phyloP scores from a whole-genome alignment of 2,797 vertebrate genomes.

The Brachyalestes nurse region DNA sequence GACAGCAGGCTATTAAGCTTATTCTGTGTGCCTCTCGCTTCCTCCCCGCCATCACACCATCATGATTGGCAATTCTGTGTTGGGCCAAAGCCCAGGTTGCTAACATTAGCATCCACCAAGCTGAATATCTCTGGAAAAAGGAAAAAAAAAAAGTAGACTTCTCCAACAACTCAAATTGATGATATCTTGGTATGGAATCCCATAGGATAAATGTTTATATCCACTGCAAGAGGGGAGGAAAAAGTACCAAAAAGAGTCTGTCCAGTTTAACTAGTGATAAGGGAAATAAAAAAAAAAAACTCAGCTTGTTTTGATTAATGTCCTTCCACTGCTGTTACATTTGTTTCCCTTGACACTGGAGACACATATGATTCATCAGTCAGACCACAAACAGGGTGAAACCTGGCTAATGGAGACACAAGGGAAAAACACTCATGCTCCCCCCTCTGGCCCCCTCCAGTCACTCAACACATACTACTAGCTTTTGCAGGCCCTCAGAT shows the following conservation, averaged over 20 bases:
- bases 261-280: conserved; percentile 41
- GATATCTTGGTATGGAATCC: conserved; percentile 14
- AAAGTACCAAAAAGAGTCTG: conserved; percentile 32
- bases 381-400: conserved; percentile 52
- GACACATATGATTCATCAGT: conserved; percentile 47
- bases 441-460: conserved; percentile 15
- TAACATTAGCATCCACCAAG: conserved; percentile 45
- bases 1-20: conserved; percentile 45
- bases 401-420: conserved; percentile 56
- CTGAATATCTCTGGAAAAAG: conserved; percentile 3
- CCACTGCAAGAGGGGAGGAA: conserved; percentile 11
- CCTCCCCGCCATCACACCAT: conserved; percentile 34
- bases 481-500: conserved; percentile 7
- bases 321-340: conserved; percentile 33
- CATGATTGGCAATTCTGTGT: conserved; percentile 20
- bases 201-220: conserved; percentile 40
- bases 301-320: conserved; percentile 53
- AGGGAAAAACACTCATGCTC: conserved; percentile 36
- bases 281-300: conserved; percentile 14
- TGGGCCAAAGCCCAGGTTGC: conserved; percentile 39
- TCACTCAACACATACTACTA: conserved; percentile 4
- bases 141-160: background rate
- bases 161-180: conserved; percentile 34
- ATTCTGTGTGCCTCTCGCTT: conserved; percentile 24
- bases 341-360: conserved; percentile 53